Base-by-base conservation (phyloP, 2,888 invertebrate genomes). In the Orthosia gothica region DNA sequence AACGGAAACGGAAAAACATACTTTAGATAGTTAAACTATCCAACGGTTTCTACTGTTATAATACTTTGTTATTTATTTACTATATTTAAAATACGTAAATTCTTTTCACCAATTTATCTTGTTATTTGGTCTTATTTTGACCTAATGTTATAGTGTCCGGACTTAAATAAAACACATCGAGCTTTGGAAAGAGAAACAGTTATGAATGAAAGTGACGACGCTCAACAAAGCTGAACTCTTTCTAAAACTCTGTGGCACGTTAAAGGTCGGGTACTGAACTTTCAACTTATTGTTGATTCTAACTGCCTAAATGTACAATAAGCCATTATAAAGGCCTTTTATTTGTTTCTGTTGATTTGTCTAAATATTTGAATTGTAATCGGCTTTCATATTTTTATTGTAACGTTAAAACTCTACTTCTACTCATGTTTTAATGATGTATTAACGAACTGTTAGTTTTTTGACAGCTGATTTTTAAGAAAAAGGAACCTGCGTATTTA, bases 21-120 rank as follows among this genome's bases (percentile, higher is more conserved):
- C 32, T 20, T 20, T 80, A 54, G 82, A 87, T 89, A 88, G 85
- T 87, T 49, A 70, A 64, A 88, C 87, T 87, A 88, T 70, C 61
- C 45, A 18, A 61, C 50, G 70, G 73, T 82, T 79, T 79, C 65
- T 81, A 81, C 74, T 74, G 62, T 71, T 80, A 63, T 54, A 52
- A 66, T 1, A 9, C 5, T 5, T 63, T 57, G 3, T 59, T 74
- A 74, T 32, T 57, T 61, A 49, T 69, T 71, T 75, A 59, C 5
- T 49, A 52, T 67, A 40, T 47, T 69, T 26, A 40, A 63, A 64
- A 72, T 67, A 52, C n/a, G 54, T 79, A 45, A 55, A 49, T 64
- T 64, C 9, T 58, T 62, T 64, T 59, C 52, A 55, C 12, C 3
- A 79, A 59, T 59, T 2, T 40, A 49, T 40, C 47, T 59, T 52